Base-by-base conservation (phyloP, 2,888 invertebrate genomes). In the Coelopa pilipes region DNA sequence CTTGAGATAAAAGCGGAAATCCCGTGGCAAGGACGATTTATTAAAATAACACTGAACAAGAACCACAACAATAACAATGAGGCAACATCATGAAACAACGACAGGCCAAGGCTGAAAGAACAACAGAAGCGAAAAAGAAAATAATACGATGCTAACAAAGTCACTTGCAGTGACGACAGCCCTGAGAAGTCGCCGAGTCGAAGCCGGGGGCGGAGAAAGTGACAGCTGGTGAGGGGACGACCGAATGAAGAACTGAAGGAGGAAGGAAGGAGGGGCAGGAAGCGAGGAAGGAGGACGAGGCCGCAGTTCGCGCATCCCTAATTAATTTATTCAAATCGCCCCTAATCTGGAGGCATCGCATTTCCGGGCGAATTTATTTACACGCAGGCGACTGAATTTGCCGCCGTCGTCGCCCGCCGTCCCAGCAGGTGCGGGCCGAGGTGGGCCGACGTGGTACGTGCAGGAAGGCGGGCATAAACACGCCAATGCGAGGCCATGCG, bases 261-360 rank as follows among this genome's bases (percentile, higher is more conserved):
- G 34, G 34, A 34, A 34, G 34, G 34, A 34, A 4, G 4, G 34
- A 34, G 7, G 34, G 34, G 46, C 55, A 55, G n/a, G 65, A 69
- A 70, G 59, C 57, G 47, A 73, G 62, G 10, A 53, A 49, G 34
- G 55, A 46, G 15, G 21, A 60, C 10, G 53, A n/a, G 10, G 3
- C n/a, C 53, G n/a, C 49, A 17, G 1, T 57, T 46, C 21, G 71
- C 71, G 74, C 74, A 76, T 75, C 71, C 70, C 73, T 77, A 77
- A 78, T 77, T 78, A 76, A 77, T 76, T 77, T 77, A 77, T 76
- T 78, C 75, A 74, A 76, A 76, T 77, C 73, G 69, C 53, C 75
- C 75, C 57, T 76, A 74, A 75, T 76, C 76, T 74, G 73, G 57
- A 19, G 55, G 68, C 73, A 73, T 70, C 73, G 59, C 70, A 66